Evolutionary conservation across 2,888 invertebrate genomes (phyloP).

Genomic region (Troides helena): DNA sequence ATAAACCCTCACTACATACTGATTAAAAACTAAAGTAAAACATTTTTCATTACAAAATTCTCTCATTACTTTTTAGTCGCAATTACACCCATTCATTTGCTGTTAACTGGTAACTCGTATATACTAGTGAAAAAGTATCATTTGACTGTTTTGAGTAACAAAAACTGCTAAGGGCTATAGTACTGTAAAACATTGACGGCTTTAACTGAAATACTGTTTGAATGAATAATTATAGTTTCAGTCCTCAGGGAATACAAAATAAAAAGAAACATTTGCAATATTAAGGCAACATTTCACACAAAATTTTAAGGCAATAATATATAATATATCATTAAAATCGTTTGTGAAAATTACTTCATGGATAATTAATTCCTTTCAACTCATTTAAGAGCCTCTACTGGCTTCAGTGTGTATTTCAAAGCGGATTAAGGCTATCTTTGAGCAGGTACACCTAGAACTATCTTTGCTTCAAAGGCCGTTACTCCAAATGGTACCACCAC

Average conservation of each 20-base stretch:
- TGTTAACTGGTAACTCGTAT: no score
- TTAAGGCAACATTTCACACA: background rate
- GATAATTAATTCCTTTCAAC: background rate
- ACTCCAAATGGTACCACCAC: no score
- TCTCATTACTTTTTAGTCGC: no score
- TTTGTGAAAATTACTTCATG: conserved; percentile 1
- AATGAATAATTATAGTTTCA: no score
- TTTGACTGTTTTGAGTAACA: no score
- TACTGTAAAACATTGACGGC: no score
- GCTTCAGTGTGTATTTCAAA: background rate
- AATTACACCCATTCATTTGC: no score
- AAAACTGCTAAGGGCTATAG: no score
- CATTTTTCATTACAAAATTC: background rate
- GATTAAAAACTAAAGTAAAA: background rate
- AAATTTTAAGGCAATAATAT: background rate
- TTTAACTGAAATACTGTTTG: no score
- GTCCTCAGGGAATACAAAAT: background rate
- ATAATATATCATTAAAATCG: background rate
- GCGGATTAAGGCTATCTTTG: background rate
- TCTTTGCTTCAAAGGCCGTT: background rate
- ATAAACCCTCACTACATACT: background rate
- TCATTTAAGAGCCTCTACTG: background rate
- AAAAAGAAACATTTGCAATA: background rate
- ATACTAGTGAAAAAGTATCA: no score
- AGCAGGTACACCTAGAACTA: background rate